Evolutionary conservation across 2,797 vertebrate species (phyloP).

Genomic region (Anguilla marmorata): DNA sequence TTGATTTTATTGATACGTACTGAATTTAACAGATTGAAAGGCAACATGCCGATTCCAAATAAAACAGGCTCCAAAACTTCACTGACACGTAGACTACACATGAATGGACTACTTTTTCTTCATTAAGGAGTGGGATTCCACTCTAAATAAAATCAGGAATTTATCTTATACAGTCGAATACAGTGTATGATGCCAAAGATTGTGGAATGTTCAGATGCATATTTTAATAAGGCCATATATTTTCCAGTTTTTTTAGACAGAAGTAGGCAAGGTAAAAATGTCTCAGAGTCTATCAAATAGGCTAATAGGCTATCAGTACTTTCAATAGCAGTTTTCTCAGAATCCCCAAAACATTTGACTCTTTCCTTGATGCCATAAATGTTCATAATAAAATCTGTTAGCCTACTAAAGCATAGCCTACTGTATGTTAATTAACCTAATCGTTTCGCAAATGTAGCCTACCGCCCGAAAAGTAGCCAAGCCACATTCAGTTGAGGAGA

Average conservation of each 20-base stretch:
- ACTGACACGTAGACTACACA: neutral
- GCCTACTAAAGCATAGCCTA: too few species aligned
- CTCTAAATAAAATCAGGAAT: neutral
- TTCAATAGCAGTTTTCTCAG: neutral
- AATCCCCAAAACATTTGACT: neutral
- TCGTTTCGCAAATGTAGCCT: neutral
- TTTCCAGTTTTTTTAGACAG: neutral
- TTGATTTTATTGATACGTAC: neutral
- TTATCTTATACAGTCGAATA: neutral
- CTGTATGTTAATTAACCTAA: neutral
- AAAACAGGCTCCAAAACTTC: neutral
- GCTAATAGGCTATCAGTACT: neutral
- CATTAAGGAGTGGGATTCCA: neutral
- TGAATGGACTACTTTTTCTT: neutral
- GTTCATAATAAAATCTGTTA: neutral
- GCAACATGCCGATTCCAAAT: neutral
- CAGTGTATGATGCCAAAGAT: neutral
- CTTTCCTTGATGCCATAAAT: neutral
- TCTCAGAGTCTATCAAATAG: neutral
- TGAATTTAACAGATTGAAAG: neutral
- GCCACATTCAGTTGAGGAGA: neutral
- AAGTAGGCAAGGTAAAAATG: neutral
- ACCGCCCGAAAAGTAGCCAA: too few species aligned
- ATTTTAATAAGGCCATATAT: neutral
- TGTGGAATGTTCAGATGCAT: neutral